Evolutionary conservation across 2,113 vertebrate species (phyloP).

Genomic region (Tyrannus savana): DNA sequence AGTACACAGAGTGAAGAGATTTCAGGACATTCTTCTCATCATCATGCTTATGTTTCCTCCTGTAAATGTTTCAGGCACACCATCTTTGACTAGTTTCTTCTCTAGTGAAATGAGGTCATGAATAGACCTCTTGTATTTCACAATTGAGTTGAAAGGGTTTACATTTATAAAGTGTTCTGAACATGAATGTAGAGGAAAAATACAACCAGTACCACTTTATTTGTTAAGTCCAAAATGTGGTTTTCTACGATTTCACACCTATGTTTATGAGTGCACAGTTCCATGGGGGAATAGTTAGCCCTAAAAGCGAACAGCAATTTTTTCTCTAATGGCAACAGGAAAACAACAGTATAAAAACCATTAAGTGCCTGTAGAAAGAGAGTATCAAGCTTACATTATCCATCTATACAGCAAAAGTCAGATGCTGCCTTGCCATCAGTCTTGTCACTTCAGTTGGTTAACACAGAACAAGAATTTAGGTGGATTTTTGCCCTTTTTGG

Average conservation of each 20-base stretch:
- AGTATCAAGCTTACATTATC: background rate
- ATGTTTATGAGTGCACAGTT: background rate
- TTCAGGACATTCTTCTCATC: background rate
- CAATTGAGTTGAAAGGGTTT: background rate
- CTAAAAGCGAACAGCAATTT: background rate
- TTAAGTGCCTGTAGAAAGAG: background rate
- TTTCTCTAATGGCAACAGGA: background rate
- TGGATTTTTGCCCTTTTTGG: background rate
- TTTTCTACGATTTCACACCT: constrained; percentile 6
- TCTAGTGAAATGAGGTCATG: background rate
- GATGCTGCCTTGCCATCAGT: background rate
- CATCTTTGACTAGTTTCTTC: background rate
- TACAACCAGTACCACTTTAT: background rate
- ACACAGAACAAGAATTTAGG: background rate
- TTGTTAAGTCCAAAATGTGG: background rate
- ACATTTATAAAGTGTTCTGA: background rate
- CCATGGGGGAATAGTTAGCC: background rate
- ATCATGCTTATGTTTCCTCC: background rate
- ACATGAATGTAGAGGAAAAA: background rate
- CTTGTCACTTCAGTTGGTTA: background rate
- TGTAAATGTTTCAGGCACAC: background rate
- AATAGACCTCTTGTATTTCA: background rate
- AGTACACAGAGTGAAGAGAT: background rate
- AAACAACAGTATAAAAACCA: background rate
- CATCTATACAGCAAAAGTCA: background rate